Evolutionary conservation across 2,888 invertebrate genomes (phyloP), one percentile per base, ranked within the genome.

Genomic region (Electrophaes corylata): DNA sequence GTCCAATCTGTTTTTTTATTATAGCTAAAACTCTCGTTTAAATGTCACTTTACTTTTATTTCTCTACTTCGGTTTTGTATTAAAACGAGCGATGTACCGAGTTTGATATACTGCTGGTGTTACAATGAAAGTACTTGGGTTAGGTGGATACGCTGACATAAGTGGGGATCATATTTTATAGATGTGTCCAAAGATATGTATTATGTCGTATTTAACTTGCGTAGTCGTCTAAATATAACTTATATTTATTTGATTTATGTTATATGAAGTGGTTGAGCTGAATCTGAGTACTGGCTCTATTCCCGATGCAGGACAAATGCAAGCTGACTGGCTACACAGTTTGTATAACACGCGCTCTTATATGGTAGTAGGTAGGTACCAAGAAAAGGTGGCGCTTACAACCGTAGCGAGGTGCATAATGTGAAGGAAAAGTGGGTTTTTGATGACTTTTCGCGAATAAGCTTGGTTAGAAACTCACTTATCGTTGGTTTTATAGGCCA

Each of bases 1-100:
- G n/a, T n/a, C n/a, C n/a, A n/a, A n/a, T n/a, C n/a, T n/a, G n/a
- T n/a, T n/a, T n/a, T n/a, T n/a, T 18, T 20, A 37, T n/a, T 23
- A 18, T 49, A 40, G 18, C 26, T 31, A 29, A 49, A 35, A 16
- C 26, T 51, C 48, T 48, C 19, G 26, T 23, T n/a, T n/a, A 16
- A 11, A 59, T 57, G 54, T 57, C 57, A 57, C 60, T 62, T 52
- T 39, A 37, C 20, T 44, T 53, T 57, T 55, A 55, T 57, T 40
- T n/a, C 52, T 47, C 40, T 41, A 40, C 12, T 41, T 31, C n/a
- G n/a, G 20, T 54, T 51, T 57, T 55, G 23, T 56, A 60, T 57
- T 44, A 53, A 55, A 54, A 43, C 35, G 16, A 55, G 46, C 47
- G 55, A 61, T 57, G 49, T 57, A 52, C 45, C 50, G 41, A 39